Conservation (phyloP, 2,888 invertebrate species). For the Trissolcus brochymenae region DNA sequence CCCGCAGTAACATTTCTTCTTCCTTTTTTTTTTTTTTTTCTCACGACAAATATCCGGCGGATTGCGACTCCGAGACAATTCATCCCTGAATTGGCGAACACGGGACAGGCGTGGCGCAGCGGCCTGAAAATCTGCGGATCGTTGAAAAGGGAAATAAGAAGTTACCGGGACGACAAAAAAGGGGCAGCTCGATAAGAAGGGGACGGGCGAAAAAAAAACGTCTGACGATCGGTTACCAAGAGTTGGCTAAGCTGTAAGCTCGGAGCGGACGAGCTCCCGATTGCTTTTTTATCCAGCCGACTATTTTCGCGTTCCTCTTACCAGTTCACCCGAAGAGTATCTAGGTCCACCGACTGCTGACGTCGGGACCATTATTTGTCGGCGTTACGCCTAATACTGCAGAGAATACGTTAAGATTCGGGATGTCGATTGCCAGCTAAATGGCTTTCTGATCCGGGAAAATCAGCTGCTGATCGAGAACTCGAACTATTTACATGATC, state of each 20-base stretch:
- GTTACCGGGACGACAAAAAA: slow-evolving; percentile 52
- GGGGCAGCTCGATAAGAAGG: slow-evolving; percentile 42
- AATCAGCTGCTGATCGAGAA: slow-evolving; percentile 51
- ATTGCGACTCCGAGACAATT: slow-evolving; percentile 65
- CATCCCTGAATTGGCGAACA: slow-evolving; percentile 67
- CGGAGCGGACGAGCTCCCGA: slow-evolving; percentile 40
- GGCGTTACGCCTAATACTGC: slow-evolving; percentile 58
- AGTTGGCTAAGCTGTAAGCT: slow-evolving; percentile 55
- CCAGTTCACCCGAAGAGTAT: slow-evolving; percentile 39
- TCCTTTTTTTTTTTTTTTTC: too few species aligned
- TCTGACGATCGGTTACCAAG: slow-evolving; percentile 53
- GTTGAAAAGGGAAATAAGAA: slow-evolving; percentile 62
- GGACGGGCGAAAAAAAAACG: slow-evolving; percentile 40
- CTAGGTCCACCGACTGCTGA: slow-evolving; percentile 65
- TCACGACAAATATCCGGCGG: slow-evolving; percentile 51
- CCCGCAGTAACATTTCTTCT: slow-evolving; percentile 54
- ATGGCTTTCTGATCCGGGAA: slow-evolving; percentile 62
- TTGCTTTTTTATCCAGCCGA: slow-evolving; percentile 51
- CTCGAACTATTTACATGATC: slow-evolving; percentile 53
- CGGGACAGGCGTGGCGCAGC: slow-evolving; percentile 70
- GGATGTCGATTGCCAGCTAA: slow-evolving; percentile 62
- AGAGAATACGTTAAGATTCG: slow-evolving; percentile 64
- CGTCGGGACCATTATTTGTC: slow-evolving; percentile 65
- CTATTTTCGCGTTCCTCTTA: slow-evolving; percentile 52
- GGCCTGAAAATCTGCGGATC: slow-evolving; percentile 65